Evolutionary conservation across 2,888 invertebrate species (phyloP).

Genomic region (Drosophila rubida): DNA sequence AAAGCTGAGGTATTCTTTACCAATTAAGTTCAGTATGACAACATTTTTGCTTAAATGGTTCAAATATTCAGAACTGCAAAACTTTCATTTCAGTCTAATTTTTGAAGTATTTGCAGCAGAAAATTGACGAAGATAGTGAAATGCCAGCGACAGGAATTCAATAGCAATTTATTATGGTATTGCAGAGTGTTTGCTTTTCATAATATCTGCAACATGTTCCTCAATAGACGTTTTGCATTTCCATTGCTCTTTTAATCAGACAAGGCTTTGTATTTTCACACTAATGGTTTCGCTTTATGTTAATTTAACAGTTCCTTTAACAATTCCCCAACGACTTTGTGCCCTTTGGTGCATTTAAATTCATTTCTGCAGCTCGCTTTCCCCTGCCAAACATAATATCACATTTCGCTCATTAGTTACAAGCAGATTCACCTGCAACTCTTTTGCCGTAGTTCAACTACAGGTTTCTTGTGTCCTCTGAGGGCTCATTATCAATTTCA

Average conservation of each 20-base stretch:
- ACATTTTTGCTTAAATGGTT: background rate
- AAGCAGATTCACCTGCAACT: conserved; percentile 24
- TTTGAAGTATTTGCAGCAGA: too few relatives aligned
- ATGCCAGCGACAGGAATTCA: too few relatives aligned
- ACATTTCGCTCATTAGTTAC: conserved; percentile 26
- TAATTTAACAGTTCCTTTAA: background rate
- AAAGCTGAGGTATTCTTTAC: conserved; percentile 1
- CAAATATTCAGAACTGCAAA: background rate
- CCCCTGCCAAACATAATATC: background rate
- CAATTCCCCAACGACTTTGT: background rate
- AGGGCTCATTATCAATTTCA: conserved; percentile 70
- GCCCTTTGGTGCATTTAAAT: conserved; percentile 7
- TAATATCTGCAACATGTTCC: background rate
- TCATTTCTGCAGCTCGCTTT: background rate
- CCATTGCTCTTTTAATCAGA: background rate
- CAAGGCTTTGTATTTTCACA: background rate
- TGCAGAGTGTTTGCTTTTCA: background rate
- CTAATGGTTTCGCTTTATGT: background rate
- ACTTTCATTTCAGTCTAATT: background rate
- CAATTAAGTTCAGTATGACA: background rate
- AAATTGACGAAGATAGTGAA: too few relatives aligned
- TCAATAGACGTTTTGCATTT: background rate
- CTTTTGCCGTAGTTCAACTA: conserved; percentile 18
- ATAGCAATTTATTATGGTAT: background rate
- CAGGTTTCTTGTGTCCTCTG: conserved; percentile 20